Conservation (phyloP, 2,113 vertebrate species). For the Raphicerus campestris region DNA sequence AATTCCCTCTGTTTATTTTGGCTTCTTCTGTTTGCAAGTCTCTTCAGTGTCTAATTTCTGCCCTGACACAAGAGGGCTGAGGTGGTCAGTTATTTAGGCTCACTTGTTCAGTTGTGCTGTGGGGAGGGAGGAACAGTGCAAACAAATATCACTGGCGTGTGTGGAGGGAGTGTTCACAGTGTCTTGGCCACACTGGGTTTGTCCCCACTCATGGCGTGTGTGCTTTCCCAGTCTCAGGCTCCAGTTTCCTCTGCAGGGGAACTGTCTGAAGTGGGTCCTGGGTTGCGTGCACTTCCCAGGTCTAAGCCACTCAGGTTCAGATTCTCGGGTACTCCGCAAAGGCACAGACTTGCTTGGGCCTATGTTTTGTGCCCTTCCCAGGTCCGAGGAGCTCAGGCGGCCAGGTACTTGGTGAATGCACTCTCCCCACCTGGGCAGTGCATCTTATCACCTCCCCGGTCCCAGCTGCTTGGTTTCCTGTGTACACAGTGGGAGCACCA, state of each 20-base stretch:
- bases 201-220: background rate
- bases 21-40: background rate
- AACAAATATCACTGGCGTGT: background rate
- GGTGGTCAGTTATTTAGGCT: background rate
- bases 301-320: background rate
- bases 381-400: background rate
- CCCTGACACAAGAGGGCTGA: background rate
- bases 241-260: background rate
- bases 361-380: background rate
- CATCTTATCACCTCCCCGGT: background rate
- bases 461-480: background rate
- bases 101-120: background rate
- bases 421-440: background rate
- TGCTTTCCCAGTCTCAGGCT: background rate
- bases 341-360: background rate
- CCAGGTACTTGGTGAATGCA: background rate
- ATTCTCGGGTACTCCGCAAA: background rate
- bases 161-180: background rate
- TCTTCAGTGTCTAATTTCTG: background rate
- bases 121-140: background rate
- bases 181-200: background rate
- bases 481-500: background rate
- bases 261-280: background rate
- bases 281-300: background rate
- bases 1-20: background rate